These are phyloP conservation scores for Calyptomena viridis DNA, from an alignment of 2,113 vertebrate genomes.

Conservation along the genomic window DNA sequence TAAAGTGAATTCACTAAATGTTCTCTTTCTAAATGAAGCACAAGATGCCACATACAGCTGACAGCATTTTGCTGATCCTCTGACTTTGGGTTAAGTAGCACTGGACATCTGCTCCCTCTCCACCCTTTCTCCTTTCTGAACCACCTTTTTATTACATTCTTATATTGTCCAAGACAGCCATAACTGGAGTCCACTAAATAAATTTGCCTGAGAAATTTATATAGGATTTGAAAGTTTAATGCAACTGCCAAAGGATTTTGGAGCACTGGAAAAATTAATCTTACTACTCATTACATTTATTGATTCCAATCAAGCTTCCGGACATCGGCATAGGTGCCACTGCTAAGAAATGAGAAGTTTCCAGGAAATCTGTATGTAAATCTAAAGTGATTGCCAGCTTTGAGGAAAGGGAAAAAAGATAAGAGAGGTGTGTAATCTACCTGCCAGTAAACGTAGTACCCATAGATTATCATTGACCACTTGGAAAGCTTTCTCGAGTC, in stretches of 20 bases:
- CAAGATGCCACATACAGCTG: neutral
- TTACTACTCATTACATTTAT: conserved; percentile 29
- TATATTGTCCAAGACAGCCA: neutral
- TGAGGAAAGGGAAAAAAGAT: no score
- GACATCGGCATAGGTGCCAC: neutral
- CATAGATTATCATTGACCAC: neutral
- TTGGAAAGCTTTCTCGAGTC: neutral
- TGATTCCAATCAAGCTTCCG: conserved; percentile 19
- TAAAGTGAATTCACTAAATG: neutral
- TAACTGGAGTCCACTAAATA: neutral
- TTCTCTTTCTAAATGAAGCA: neutral
- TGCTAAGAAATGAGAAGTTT: conserved; percentile 43
- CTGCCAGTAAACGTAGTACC: neutral
- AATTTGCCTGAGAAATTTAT: neutral
- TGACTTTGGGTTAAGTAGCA: neutral
- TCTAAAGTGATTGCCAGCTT: neutral
- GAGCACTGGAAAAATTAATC: neutral
- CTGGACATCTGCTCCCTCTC: neutral
- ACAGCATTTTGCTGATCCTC: neutral
- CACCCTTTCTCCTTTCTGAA: neutral
- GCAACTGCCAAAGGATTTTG: conserved; percentile 33
- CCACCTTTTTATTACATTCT: neutral
- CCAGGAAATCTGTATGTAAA: neutral
- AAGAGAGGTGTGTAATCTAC: neutral
- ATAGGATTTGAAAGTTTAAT: conserved; percentile 10